A percentile compares a stretch with the other conserved stretches of the same genome.
These are phyloP conservation scores for Lysandra coridon DNA, from an alignment of 2,888 invertebrate genomes.

Conservation along the genomic window DNA sequence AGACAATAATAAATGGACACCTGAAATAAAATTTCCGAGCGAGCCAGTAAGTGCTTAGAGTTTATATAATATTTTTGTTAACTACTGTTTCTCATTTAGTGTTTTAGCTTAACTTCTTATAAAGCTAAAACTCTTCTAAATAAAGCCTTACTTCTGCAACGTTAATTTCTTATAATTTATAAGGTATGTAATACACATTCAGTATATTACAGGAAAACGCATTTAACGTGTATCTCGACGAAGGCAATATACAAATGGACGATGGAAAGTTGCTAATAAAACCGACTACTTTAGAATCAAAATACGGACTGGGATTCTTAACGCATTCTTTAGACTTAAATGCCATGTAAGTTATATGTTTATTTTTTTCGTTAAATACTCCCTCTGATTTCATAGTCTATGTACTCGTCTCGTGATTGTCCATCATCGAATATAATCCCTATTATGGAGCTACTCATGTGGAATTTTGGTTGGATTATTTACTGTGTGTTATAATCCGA, in stretches of 20 bases:
- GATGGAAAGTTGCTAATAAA: constrained; percentile 81
- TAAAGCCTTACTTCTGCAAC: background rate
- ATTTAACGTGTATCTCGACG: constrained; percentile 84
- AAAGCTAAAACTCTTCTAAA: no score
- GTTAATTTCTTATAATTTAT: background rate
- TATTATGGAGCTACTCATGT: no score
- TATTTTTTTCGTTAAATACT: background rate
- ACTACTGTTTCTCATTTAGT: no score
- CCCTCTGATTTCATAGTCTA: no score
- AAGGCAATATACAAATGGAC: constrained; percentile 73
- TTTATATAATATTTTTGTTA: background rate
- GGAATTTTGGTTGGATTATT: no score
- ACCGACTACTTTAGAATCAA: constrained; percentile 79
- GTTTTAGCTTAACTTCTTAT: no score
- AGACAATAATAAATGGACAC: constrained; percentile 77
- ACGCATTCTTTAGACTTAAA: constrained; percentile 63
- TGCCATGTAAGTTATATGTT: constrained; percentile 50
- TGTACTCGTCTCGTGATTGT: no score
- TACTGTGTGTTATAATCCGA: no score
- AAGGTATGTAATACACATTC: background rate
- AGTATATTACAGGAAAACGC: constrained; percentile 81
- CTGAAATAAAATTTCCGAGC: constrained; percentile 80
- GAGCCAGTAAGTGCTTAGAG: constrained; percentile 76
- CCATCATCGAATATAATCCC: no score
- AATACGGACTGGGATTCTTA: constrained; percentile 76